A percentile compares a stretch with the other conserved stretches of the same genome.
phyloP scores from a whole-genome alignment of 2,113 vertebrate species.

The Campylomormyrus numenius region DNA sequence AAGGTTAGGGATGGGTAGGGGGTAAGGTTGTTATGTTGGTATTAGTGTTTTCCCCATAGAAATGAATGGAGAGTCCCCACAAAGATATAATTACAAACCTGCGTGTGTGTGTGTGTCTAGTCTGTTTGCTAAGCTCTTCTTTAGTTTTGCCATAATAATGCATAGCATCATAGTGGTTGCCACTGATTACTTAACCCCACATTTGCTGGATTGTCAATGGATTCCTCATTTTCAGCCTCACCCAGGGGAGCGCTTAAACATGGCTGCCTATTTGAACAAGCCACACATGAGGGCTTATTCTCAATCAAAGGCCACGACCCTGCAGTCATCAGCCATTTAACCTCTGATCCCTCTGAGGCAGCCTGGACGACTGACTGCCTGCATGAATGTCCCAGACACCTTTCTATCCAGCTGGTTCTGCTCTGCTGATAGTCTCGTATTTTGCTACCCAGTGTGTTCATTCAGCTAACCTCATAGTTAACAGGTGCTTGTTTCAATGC shows the following conservation, averaged over 20 bases:
- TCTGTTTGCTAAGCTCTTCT: background rate
- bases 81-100: background rate
- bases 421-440: background rate
- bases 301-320: conserved; percentile 25
- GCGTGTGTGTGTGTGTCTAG: background rate
- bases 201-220: conserved; percentile 3
- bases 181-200: conserved; percentile 11
- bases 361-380: conserved; percentile 19
- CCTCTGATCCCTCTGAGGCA: conserved; percentile 27
- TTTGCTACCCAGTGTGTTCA: conserved; percentile 34
- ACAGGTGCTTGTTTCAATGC: background rate
- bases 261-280: conserved; percentile 22
- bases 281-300: conserved; percentile 24
- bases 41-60: too few species aligned
- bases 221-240: conserved; percentile 14
- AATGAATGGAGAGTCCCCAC: too few species aligned
- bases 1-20: too few species aligned
- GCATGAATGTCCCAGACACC: background rate
- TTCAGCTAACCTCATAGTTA: conserved; percentile 41
- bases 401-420: background rate
- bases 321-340: conserved; percentile 29
- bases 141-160: background rate
- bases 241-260: conserved; percentile 25
- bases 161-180: background rate
- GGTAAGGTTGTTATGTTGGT: too few species aligned